phyloP scores from a whole-genome alignment of 2,888 invertebrate genomes.

The Ophioninae sp. region DNA sequence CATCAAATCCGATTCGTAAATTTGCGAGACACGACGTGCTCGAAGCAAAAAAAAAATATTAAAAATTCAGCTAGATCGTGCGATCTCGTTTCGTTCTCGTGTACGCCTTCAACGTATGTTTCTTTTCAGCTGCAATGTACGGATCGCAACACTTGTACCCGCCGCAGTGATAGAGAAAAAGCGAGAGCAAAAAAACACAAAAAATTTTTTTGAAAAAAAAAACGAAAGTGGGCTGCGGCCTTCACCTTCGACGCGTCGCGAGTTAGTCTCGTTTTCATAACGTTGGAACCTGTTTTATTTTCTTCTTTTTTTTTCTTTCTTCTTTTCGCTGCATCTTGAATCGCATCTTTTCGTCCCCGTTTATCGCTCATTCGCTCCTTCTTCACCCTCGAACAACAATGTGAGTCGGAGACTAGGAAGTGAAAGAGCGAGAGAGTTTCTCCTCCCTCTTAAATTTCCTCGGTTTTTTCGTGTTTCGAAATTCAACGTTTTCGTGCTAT shows the following conservation, averaged over 20 bases:
- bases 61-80: not conserved
- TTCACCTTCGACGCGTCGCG: slow-evolving; percentile 62
- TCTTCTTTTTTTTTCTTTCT: slow-evolving; percentile 3
- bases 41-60: slow-evolving; percentile 1
- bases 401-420: slow-evolving; percentile 30
- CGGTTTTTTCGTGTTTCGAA: not conserved
- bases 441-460: slow-evolving; percentile 64
- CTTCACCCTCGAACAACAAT: slow-evolving; percentile 29
- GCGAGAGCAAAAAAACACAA: slow-evolving; percentile 26
- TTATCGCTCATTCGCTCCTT: slow-evolving; percentile 28
- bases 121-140: slow-evolving; percentile 79
- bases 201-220: slow-evolving; percentile 36
- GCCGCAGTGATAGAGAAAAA: slow-evolving; percentile 74
- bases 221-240: slow-evolving; percentile 45
- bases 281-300: slow-evolving; percentile 43
- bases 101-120: slow-evolving; percentile 71
- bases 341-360: slow-evolving; percentile 34
- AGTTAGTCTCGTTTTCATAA: slow-evolving; percentile 73
- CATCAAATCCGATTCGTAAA: too few relatives aligned
- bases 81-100: not conserved
- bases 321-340: slow-evolving; percentile 45
- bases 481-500: slow-evolving; percentile 1
- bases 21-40: not conserved
- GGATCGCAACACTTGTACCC: slow-evolving; percentile 78
- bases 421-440: slow-evolving; percentile 23